A percentile compares a stretch with the other conserved stretches of the same genome.
phyloP scores from a whole-genome alignment of 2,888 invertebrate genomes.

The Taenaris catops region DNA sequence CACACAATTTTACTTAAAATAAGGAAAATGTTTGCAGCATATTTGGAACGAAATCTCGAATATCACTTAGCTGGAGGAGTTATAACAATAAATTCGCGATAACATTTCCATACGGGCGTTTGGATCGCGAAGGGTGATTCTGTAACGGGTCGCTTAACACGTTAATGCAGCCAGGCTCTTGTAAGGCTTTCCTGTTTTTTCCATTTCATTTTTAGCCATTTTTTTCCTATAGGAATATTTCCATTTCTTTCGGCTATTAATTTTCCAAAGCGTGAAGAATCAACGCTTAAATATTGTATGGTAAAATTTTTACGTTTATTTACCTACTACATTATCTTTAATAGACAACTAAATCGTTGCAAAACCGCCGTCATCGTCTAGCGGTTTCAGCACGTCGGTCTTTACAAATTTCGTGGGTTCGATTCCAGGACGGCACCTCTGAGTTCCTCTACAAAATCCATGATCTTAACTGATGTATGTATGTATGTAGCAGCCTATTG shows the following conservation, averaged over 20 bases:
- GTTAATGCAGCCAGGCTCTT: constrained; percentile 41
- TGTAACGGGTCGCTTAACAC: constrained; percentile 60
- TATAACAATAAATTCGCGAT: constrained; percentile 72
- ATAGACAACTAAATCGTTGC: too few species aligned
- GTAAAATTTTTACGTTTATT: too few species aligned
- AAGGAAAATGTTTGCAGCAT: constrained; percentile 52
- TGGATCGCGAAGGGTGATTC: constrained; percentile 48
- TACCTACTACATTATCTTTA: too few species aligned
- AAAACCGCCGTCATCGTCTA: too few species aligned
- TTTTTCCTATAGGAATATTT: constrained; percentile 9
- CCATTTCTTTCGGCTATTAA: constrained; percentile 7
- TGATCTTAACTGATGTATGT: too few species aligned
- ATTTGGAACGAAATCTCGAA: constrained; percentile 61
- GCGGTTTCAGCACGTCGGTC: too few species aligned
- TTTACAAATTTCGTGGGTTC: too few species aligned
- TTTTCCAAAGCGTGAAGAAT: too few species aligned
- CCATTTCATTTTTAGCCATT: constrained; percentile 11
- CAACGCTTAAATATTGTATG: too few species aligned
- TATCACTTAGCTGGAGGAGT: constrained; percentile 70
- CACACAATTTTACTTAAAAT: constrained; percentile 40
- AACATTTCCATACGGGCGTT: constrained; percentile 65
- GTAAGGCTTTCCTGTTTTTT: constrained; percentile 39
- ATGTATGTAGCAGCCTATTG: too few species aligned
- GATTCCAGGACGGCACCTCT: too few species aligned
- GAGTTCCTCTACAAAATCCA: too few species aligned